These are phyloP conservation scores for Tortrix viridana DNA, from an alignment of 2,888 invertebrate genomes.

Conservation along the genomic window DNA sequence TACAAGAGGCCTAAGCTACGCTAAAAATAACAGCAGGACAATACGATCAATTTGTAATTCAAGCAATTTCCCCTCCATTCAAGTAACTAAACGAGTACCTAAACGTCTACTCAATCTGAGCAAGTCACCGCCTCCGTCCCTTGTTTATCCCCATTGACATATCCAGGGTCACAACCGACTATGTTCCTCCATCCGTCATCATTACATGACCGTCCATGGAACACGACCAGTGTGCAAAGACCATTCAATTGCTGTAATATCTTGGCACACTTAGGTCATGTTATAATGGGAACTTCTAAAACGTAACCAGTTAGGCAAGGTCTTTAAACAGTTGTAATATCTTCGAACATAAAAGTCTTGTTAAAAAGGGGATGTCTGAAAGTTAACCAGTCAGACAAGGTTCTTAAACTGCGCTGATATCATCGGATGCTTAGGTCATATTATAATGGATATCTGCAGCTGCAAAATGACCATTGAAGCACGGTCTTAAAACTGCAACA, in stretches of 20 bases:
- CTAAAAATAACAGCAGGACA: too few relatives aligned
- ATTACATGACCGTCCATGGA: slow-evolving; percentile 23
- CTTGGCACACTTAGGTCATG: neutral
- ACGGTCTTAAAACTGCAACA: too few relatives aligned
- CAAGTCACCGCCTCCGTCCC: neutral
- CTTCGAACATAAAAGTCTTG: neutral
- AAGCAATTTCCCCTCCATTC: too few relatives aligned
- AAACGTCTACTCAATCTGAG: too few relatives aligned
- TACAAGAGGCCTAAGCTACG: too few relatives aligned
- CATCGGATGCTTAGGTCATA: neutral
- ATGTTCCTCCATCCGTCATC: slow-evolving; percentile 19
- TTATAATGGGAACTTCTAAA: neutral
- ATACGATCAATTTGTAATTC: too few relatives aligned
- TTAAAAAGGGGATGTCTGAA: neutral
- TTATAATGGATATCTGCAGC: neutral
- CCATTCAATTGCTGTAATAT: neutral
- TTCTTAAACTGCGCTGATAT: neutral
- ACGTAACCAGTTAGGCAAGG: neutral
- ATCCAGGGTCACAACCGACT: slow-evolving; percentile 33
- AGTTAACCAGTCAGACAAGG: neutral
- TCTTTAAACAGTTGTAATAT: neutral
- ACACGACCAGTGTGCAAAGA: neutral
- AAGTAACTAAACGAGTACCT: too few relatives aligned
- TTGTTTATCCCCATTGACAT: slow-evolving; percentile 31
- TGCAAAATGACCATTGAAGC: neutral